These are phyloP conservation scores for Ostrea edulis DNA, from an alignment of 1,140 invertebrate species.

Conservation along the genomic window DNA sequence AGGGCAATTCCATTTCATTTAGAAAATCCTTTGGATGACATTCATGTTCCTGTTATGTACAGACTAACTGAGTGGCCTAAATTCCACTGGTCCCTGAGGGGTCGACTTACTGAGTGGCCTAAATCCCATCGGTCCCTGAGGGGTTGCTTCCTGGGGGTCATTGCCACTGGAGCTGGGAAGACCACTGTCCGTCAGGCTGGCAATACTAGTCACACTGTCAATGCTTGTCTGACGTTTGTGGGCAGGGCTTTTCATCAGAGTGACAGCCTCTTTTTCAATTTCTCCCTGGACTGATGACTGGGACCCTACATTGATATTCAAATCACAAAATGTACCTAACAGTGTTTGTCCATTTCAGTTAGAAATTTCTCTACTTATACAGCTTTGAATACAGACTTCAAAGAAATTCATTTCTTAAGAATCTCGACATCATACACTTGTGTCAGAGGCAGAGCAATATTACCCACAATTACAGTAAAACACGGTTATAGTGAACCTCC, in stretches of 20 bases:
- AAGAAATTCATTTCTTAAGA: too few relatives aligned
- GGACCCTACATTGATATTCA: background rate
- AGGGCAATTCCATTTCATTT: too few relatives aligned
- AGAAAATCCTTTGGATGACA: too few relatives aligned
- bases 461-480: too few relatives aligned
- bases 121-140: conserved; percentile 60
- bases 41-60: too few relatives aligned
- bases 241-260: conserved; percentile 21
- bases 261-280: background rate
- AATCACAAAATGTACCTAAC: too few relatives aligned
- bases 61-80: conserved; percentile 70
- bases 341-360: too few relatives aligned
- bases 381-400: too few relatives aligned
- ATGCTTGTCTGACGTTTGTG: conserved; percentile 61
- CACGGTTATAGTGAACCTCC: too few relatives aligned
- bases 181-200: conserved; percentile 64
- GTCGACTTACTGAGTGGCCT: conserved; percentile 69
- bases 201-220: conserved; percentile 53
- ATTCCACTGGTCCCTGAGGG: conserved; percentile 55
- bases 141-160: conserved; percentile 30
- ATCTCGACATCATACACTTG: too few relatives aligned
- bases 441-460: too few relatives aligned
- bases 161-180: conserved; percentile 45
- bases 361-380: too few relatives aligned
- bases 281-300: conserved; percentile 27